Percentiles rank a stretch among this genome's conserved stretches.
Conservation (phyloP, 1,140 invertebrate genomes). For the Piezodorus guildinii region DNA sequence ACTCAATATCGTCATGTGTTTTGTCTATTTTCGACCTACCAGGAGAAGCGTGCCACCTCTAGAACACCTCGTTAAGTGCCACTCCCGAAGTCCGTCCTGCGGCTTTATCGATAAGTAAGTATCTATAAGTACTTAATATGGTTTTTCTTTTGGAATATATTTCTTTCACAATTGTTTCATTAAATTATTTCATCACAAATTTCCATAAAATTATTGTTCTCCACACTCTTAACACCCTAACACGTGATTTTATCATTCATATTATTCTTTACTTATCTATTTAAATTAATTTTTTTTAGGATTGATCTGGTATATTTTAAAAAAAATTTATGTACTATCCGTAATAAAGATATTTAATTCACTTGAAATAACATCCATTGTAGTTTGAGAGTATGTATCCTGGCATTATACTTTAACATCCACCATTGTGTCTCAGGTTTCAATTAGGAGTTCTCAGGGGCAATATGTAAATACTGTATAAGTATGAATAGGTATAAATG, state of each 20-base stretch:
- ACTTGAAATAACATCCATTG: too few relatives aligned
- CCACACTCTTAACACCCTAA: neutral
- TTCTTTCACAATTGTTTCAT: neutral
- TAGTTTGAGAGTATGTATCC: too few relatives aligned
- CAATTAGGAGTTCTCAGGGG: too few relatives aligned
- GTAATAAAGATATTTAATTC: too few relatives aligned
- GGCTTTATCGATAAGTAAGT: slow-evolving; percentile 52
- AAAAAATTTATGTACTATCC: too few relatives aligned
- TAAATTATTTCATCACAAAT: neutral
- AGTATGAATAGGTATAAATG: too few relatives aligned
- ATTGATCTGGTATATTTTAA: too few relatives aligned
- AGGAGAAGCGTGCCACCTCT: slow-evolving; percentile 18
- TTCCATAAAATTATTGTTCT: neutral
- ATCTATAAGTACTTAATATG: too few relatives aligned
- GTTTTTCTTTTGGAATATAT: neutral
- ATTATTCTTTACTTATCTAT: neutral
- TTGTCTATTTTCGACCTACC: neutral
- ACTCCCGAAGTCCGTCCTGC: slow-evolving; percentile 58
- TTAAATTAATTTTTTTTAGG: neutral
- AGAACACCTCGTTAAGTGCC: slow-evolving; percentile 53
- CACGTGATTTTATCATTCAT: neutral
- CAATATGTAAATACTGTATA: too few relatives aligned
- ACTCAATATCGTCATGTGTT: too few relatives aligned
- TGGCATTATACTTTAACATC: too few relatives aligned
- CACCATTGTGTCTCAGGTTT: too few relatives aligned